Conservation (phyloP, 2,113 vertebrate genomes). For the Oreochromis aureus region DNA sequence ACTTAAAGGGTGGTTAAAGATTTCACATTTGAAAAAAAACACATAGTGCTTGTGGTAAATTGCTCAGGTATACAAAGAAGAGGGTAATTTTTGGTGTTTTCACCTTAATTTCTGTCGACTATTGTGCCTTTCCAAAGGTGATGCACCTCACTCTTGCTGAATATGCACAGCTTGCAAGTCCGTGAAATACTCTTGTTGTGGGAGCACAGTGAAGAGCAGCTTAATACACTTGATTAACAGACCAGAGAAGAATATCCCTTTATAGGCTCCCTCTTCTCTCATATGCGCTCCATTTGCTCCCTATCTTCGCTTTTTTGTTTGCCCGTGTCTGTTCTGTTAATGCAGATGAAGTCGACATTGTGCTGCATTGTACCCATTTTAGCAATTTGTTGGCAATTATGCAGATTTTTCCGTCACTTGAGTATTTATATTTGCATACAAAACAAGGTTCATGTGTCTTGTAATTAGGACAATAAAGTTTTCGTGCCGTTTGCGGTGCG, state of each 20-base stretch:
- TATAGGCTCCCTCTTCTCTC: background rate
- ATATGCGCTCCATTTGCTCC: background rate
- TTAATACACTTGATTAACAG: background rate
- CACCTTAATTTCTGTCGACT: background rate
- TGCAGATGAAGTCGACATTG: background rate
- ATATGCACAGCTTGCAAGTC: background rate
- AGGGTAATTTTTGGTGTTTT: background rate
- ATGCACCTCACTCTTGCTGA: background rate
- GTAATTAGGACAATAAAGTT: slow-evolving; percentile 3
- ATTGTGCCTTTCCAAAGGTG: background rate
- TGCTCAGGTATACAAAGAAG: background rate
- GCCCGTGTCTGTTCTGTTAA: background rate
- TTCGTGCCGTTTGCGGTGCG: background rate
- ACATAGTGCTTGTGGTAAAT: background rate
- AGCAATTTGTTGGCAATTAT: background rate
- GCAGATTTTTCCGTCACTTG: background rate
- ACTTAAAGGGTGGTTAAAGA: background rate
- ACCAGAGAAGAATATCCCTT: background rate
- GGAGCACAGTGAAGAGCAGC: background rate
- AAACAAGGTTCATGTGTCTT: background rate
- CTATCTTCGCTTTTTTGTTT: background rate
- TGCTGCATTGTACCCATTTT: background rate
- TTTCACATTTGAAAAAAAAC: background rate
- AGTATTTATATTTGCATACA: background rate
- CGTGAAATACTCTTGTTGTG: background rate